phyloP scores from a whole-genome alignment of 2,113 vertebrate genomes.

The Planiliza haematocheilus region DNA sequence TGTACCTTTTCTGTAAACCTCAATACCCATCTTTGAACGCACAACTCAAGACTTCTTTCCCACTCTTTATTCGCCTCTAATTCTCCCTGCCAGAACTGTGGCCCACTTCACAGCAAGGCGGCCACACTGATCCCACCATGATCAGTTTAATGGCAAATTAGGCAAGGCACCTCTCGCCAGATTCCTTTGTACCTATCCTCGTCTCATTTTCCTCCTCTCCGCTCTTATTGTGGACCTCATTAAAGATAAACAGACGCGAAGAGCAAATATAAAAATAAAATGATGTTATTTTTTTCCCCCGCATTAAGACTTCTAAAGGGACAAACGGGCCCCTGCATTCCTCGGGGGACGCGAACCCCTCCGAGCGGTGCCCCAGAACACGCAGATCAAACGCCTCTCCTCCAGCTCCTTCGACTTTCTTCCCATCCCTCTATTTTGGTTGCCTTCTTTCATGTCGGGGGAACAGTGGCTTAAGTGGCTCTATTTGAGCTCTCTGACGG shows the following conservation, averaged over 20 bases:
- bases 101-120: constrained; percentile 34
- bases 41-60: constrained; percentile 17
- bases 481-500: constrained; percentile 71
- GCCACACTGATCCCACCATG: constrained; percentile 40
- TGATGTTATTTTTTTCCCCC: constrained; percentile 65
- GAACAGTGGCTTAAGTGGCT: constrained; percentile 79
- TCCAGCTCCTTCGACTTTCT: constrained; percentile 45
- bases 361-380: constrained; percentile 69
- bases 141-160: constrained; percentile 51
- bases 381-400: constrained; percentile 74
- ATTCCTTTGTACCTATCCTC: constrained; percentile 30
- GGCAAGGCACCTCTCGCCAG: constrained; percentile 12
- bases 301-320: constrained; percentile 57
- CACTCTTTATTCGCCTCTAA: constrained; percentile 27
- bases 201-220: constrained; percentile 12
- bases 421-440: constrained; percentile 68
- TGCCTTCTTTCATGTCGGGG: constrained; percentile 74
- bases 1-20: constrained; percentile 21
- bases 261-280: constrained; percentile 50
- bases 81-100: constrained; percentile 18
- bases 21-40: constrained; percentile 14
- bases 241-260: constrained; percentile 51
- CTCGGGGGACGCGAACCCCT: constrained; percentile 50
- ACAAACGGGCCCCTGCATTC: constrained; percentile 54
- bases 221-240: constrained; percentile 53